A percentile compares a stretch with the other conserved stretches of the same genome.
phyloP scores from a whole-genome alignment of 2,113 vertebrate genomes.

The Garra rufa region DNA sequence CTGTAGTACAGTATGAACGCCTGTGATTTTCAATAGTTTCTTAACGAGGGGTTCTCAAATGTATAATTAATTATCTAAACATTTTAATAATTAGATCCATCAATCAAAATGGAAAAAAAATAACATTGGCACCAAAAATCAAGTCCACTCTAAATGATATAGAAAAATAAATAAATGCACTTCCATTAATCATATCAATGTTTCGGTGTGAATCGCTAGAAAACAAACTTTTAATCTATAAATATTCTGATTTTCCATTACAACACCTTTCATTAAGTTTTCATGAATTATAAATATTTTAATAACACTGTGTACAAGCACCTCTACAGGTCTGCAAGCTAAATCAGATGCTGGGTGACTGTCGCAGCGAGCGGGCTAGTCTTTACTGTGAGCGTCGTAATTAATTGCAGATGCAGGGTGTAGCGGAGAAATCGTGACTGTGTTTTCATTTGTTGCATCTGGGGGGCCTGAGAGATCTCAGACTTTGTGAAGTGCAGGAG shows the following conservation, averaged over 20 bases:
- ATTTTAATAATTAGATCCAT: constrained; percentile 32
- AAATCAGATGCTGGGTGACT: constrained; percentile 26
- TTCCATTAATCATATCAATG: constrained; percentile 40
- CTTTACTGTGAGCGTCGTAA: constrained; percentile 46
- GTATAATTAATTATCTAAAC: constrained; percentile 23
- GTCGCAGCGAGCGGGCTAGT: constrained; percentile 28
- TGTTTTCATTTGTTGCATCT: constrained; percentile 55
- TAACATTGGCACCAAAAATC: not conserved
- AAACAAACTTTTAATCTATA: constrained; percentile 41
- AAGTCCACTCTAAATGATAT: not conserved
- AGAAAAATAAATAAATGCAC: constrained; percentile 13
- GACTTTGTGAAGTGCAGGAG: constrained; percentile 46
- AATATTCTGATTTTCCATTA: constrained; percentile 16
- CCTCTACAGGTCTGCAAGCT: constrained; percentile 19
- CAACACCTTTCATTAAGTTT: constrained; percentile 16
- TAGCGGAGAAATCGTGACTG: constrained; percentile 51
- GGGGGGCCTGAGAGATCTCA: constrained; percentile 47
- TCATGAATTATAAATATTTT: constrained; percentile 34
- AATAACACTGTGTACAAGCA: constrained; percentile 1
- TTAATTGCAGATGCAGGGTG: constrained; percentile 59
- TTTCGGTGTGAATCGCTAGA: not conserved
- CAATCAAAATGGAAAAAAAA: constrained; percentile 28
- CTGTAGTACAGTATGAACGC: not conserved
- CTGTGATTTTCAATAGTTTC: constrained; percentile 5
- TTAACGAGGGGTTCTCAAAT: constrained; percentile 15